Evolutionary conservation across 2,797 vertebrate species (phyloP).

Genomic region (Myiotriccus ornatus): DNA sequence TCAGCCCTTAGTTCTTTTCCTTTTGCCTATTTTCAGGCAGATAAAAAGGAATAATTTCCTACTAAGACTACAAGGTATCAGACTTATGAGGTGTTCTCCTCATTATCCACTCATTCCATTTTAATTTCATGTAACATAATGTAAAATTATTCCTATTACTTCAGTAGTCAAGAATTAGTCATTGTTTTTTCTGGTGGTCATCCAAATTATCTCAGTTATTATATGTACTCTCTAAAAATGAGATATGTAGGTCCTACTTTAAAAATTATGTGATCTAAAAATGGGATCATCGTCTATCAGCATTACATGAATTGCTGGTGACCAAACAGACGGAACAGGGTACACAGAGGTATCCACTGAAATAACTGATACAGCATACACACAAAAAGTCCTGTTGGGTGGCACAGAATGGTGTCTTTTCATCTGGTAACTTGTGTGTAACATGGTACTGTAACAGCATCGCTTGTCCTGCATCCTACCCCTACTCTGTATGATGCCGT

Average conservation of each 20-base stretch:
- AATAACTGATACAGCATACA: neutral
- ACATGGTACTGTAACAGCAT: neutral
- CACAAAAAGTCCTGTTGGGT: neutral
- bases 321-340: neutral
- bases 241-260: neutral
- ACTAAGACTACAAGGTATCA: neutral
- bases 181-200: neutral
- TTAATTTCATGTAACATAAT: neutral
- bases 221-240: neutral
- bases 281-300: rapidly evolving
- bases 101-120: neutral
- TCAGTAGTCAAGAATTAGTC: neutral
- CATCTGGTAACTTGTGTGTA: neutral
- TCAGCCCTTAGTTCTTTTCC: neutral
- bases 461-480: neutral
- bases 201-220: neutral
- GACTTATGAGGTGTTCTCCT: neutral
- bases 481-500: neutral
- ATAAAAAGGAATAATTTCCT: neutral
- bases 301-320: neutral
- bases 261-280: neutral
- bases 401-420: neutral
- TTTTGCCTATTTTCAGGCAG: neutral
- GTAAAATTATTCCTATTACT: neutral
- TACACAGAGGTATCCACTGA: neutral